A percentile compares a stretch with the other conserved stretches of the same genome.
Evolutionary conservation across 1,140 invertebrate genomes (phyloP).

Genomic region (Andricus grossulariae): DNA sequence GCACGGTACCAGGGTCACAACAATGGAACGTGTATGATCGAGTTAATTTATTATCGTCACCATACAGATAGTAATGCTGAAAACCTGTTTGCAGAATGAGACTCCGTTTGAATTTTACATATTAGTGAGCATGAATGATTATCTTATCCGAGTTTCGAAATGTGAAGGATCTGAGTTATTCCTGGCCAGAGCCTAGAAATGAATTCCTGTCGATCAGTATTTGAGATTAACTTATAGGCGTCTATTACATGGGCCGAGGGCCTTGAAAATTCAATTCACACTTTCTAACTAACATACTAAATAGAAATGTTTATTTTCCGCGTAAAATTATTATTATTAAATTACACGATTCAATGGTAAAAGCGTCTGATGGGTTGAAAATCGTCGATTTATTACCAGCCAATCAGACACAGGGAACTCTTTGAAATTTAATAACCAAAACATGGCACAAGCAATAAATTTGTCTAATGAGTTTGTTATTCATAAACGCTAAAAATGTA

Average conservation of each 20-base stretch:
- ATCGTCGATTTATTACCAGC: too few relatives aligned
- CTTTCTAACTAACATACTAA: background rate
- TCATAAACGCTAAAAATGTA: too few relatives aligned
- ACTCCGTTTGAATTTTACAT: constrained; percentile 4
- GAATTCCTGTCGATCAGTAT: constrained; percentile 16
- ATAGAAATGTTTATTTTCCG: too few relatives aligned
- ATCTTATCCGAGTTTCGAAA: constrained; percentile 26
- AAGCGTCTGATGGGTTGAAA: too few relatives aligned
- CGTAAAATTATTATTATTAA: too few relatives aligned
- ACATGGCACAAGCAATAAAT: too few relatives aligned
- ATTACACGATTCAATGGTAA: too few relatives aligned
- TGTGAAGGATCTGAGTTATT: constrained; percentile 16
- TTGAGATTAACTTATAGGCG: constrained; percentile 3
- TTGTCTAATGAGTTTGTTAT: too few relatives aligned
- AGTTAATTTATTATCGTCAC: constrained; percentile 30
- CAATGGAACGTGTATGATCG: constrained; percentile 24
- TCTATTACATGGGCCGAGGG: background rate
- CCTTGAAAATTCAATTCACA: constrained; percentile 8
- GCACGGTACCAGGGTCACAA: constrained; percentile 29
- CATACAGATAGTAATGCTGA: constrained; percentile 8
- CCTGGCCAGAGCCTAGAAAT: background rate
- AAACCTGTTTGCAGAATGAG: constrained; percentile 22
- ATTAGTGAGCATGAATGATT: constrained; percentile 19
- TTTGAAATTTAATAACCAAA: too few relatives aligned
- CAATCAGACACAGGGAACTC: too few relatives aligned